Conservation (phyloP, 2,797 vertebrate genomes). For the Trachops cirrhosus region DNA sequence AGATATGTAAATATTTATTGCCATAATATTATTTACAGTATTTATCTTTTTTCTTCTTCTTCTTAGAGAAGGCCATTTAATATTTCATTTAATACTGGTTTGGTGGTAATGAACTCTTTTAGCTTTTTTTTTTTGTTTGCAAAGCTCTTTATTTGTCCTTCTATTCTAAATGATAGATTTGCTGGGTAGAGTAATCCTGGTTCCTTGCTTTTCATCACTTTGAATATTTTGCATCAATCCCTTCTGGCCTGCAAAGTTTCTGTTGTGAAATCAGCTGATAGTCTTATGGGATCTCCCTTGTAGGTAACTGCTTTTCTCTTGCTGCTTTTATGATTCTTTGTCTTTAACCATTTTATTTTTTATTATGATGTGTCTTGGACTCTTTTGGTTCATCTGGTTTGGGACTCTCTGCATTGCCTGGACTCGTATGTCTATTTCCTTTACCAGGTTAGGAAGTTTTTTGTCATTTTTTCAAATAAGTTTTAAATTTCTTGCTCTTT, state of each 20-base stretch:
- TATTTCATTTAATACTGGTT: neutral
- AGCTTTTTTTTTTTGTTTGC: no score
- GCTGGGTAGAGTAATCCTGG: no score
- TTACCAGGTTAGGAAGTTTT: neutral
- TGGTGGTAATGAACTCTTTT: neutral
- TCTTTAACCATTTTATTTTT: neutral
- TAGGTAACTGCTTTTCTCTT: neutral
- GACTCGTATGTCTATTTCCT: neutral
- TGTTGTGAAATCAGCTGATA: no score
- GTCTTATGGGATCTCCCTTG: neutral
- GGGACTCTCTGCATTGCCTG: neutral
- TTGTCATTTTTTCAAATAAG: neutral
- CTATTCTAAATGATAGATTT: no score
- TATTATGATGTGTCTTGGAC: neutral
- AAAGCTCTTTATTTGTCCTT: no score
- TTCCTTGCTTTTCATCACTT: no score
- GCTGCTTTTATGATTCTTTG: neutral
- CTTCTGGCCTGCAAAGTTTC: no score
- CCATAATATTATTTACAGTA: neutral
- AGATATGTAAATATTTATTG: neutral
- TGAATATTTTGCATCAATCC: no score
- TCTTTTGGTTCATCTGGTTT: neutral
- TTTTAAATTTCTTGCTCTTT: neutral
- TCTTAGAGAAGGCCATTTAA: neutral
- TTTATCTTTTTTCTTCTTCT: neutral